Conservation (phyloP, 2,113 vertebrate genomes). For the Nymphicus hollandicus region DNA sequence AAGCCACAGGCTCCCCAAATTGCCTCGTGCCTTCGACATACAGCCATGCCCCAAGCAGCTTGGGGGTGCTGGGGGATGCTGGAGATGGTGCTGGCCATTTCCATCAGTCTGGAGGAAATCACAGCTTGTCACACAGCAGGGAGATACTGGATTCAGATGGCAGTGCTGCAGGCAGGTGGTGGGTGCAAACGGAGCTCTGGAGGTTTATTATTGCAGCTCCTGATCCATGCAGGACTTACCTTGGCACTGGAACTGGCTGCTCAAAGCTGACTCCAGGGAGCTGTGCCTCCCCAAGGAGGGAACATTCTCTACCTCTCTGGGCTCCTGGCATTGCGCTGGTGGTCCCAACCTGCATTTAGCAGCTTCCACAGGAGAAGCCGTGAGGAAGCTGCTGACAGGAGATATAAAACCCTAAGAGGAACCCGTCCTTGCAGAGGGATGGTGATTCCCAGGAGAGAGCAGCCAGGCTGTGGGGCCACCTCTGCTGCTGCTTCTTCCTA, state of each 20-base stretch:
- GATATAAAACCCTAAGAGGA: neutral
- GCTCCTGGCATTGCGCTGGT: fast-evolving
- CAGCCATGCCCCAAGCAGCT: neutral
- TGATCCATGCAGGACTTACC: neutral
- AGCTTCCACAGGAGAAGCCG: neutral
- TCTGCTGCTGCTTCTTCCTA: neutral
- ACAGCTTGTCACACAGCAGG: fast-evolving
- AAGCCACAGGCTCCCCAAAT: fast-evolving
- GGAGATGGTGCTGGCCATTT: neutral
- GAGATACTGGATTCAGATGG: neutral
- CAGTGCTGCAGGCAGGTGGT: neutral
- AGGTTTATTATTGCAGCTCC: neutral
- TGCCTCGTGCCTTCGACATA: fast-evolving
- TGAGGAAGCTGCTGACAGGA: neutral
- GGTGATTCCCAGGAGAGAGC: neutral
- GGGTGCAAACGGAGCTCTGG: neutral
- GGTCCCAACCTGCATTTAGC: neutral
- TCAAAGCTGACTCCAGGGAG: neutral
- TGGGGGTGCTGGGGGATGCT: neutral
- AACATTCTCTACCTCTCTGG: neutral
- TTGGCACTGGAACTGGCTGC: neutral
- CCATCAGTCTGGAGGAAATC: neutral
- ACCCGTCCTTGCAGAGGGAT: neutral
- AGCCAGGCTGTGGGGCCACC: neutral
- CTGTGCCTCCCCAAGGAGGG: neutral